Conservation (phyloP, 2,113 vertebrate genomes). For the Hippocampus zosterae region DNA sequence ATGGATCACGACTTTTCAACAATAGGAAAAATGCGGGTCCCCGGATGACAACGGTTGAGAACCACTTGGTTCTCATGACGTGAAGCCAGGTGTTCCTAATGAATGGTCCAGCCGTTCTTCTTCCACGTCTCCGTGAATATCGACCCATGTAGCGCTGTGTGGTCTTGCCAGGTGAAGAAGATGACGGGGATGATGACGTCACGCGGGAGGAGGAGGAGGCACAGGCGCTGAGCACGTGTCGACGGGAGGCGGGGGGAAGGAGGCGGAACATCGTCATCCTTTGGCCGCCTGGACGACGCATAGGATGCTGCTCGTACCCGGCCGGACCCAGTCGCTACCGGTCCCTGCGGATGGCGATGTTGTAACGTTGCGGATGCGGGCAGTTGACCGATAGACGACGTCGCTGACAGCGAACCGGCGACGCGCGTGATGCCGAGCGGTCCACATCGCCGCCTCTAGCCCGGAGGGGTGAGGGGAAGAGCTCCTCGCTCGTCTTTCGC, state of each 20-base stretch:
- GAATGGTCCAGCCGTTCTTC: background rate
- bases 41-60: too few species aligned
- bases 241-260: conserved; percentile 17
- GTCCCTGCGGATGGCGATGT: conserved; percentile 11
- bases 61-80: background rate
- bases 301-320: conserved; percentile 41
- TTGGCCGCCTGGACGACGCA: conserved; percentile 33
- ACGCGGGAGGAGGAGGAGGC: background rate
- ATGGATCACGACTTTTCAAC: too few species aligned
- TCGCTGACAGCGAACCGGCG: conserved; percentile 26
- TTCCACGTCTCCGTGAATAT: background rate
- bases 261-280: conserved; percentile 42
- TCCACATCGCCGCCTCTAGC: background rate
- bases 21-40: too few species aligned
- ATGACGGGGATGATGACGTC: background rate
- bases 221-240: conserved; percentile 1
- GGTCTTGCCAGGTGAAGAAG: background rate
- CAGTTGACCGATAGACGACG: conserved; percentile 20
- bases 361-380: conserved; percentile 41
- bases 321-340: conserved; percentile 23
- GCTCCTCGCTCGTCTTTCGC: conserved; percentile 1
- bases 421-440: background rate
- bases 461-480: conserved; percentile 36
- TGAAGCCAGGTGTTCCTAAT: background rate
- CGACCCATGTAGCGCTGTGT: background rate